phyloP scores from a whole-genome alignment of 2,113 vertebrate species.

The Actenoides hombroni region DNA sequence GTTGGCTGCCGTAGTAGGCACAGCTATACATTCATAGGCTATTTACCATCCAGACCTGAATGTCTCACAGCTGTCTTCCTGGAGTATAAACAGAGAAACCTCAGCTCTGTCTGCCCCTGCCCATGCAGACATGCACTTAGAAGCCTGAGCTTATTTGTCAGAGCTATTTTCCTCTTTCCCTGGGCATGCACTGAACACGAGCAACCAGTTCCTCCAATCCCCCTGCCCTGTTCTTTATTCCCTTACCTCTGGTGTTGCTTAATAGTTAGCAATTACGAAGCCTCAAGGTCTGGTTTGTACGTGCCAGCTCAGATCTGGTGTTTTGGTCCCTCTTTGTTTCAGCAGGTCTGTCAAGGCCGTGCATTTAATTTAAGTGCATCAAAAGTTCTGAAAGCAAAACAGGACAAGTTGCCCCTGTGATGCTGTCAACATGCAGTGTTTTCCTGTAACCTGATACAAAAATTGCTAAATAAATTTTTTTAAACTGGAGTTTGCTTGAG shows the following conservation, averaged over 20 bases:
- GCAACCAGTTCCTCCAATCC: neutral
- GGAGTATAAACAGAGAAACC: neutral
- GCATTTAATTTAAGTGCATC: neutral
- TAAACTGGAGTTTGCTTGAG: neutral
- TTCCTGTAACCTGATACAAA: neutral
- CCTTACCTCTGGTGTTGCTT: neutral
- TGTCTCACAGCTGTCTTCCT: neutral
- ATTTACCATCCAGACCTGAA: neutral
- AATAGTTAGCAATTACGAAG: neutral
- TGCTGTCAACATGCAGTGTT: neutral
- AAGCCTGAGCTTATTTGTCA: neutral
- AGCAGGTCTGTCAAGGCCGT: neutral
- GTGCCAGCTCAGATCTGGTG: neutral
- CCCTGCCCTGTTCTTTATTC: too few relatives aligned
- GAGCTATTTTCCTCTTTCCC: neutral
- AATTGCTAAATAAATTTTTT: neutral
- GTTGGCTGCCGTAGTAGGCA: fast-evolving
- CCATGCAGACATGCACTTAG: neutral
- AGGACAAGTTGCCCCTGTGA: neutral
- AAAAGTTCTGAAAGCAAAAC: neutral
- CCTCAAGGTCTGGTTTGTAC: neutral
- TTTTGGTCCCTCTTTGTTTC: neutral
- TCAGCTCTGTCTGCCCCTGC: neutral
- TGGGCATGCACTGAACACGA: neutral
- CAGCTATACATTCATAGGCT: fast-evolving